Evolutionary conservation across 2,888 invertebrate species (phyloP).

Genomic region (Rhagonycha fulva): DNA sequence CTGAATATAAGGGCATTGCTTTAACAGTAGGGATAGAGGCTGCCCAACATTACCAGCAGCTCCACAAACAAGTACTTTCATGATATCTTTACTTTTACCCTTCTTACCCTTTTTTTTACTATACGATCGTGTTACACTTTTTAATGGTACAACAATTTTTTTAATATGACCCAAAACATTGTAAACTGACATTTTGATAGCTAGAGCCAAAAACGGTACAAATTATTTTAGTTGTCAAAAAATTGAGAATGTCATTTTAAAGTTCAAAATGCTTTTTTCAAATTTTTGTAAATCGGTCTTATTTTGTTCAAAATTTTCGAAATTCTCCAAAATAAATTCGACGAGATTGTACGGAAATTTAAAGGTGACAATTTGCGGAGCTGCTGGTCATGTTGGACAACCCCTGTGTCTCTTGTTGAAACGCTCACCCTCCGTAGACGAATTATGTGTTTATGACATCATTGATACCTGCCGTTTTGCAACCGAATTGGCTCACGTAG

Average conservation of each 20-base stretch:
- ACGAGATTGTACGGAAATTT: not conserved
- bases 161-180: not conserved
- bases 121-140: not conserved
- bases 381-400: conserved; percentile 58
- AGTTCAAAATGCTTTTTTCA: conserved; percentile 13
- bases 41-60: conserved; percentile 58
- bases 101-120: not conserved
- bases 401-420: conserved; percentile 62
- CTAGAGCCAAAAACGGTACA: not conserved
- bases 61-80: conserved; percentile 22
- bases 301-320: not conserved
- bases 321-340: not conserved
- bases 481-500: conserved; percentile 55
- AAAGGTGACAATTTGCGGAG: conserved; percentile 21
- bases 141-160: not conserved
- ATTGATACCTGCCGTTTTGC: conserved; percentile 48
- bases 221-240: not conserved
- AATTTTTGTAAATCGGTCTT: conserved; percentile 7
- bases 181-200: conserved; percentile 2
- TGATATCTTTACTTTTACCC: not conserved
- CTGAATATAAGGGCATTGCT: conserved; percentile 61
- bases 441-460: conserved; percentile 63
- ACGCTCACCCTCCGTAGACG: conserved; percentile 61
- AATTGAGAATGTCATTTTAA: not conserved
- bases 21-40: conserved; percentile 61